Base-by-base conservation (phyloP, 2,888 invertebrate genomes). In the Nemurella pictetii region DNA sequence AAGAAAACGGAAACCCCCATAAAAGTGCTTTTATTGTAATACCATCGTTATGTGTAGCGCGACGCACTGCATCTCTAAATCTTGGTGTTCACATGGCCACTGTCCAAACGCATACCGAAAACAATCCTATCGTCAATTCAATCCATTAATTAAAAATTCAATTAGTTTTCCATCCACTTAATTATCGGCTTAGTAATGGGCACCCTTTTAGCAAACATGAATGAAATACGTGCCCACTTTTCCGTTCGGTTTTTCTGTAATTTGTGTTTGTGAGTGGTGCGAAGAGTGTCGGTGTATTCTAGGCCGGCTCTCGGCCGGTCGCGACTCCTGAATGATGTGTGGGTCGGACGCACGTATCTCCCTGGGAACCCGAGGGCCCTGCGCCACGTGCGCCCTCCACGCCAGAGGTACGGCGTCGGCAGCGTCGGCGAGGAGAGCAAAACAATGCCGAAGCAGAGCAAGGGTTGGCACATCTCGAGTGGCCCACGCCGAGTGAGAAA, bases 381-480 rank as follows among this genome's bases (percentile, higher is more conserved):
- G 15, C 55, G 55, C 55, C 55, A 55, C 55, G 55, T 55, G 55
- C 20, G 9, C 55, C 15, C 5, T 20, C 15, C 55, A 12, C 55
- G 15, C 55, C 55, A n/a, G n/a, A n/a, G n/a, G n/a, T n/a, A n/a
- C n/a, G 27, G 20, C 75, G 75, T 12, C n/a, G 12, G 29, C 75
- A 7, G 74, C 74, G 20, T n/a, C 29, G 9, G 29, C 27, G 75
- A 75, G n/a, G 75, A 26, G 72, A 82, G 82, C 27, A 82, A 81
- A 82, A 82, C 82, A 82, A 82, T 82, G 72, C 72, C 82, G 28
- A 20, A 25, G 1, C 2, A 25, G 35, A 29, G 72, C n/a, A 82
- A 82, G 82, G 82, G 82, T 82, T 82, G 82, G 29, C n/a, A n/a
- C n/a, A 28, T 26, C 15, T 75, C 75, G 75, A 75, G 78, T 30